Evolutionary conservation across 1,140 invertebrate species (phyloP), one percentile per base, ranked within the genome.

Genomic region (Listronotus oregonensis): DNA sequence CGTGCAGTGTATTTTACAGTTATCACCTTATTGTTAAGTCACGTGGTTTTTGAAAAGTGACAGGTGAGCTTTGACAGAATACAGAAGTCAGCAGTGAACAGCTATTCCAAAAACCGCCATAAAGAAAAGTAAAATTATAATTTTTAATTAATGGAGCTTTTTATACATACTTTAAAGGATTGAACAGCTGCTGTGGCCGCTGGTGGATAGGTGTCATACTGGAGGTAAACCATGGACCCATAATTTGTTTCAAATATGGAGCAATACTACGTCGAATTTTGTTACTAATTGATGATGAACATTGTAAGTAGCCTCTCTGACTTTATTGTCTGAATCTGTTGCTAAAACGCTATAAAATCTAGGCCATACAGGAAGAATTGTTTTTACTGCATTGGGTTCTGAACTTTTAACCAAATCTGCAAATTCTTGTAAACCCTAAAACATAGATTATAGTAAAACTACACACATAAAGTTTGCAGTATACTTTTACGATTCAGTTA

Each of bases 161-260:
- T n/a, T n/a, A 46, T 34, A 65, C 31, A 74, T 79, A 87, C 86
- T 73, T 85, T 81, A 68, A 91, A 94, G n/a, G 89, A 85, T 69
- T 83, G 80, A 15, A 75, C 80, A 15, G 93, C 93, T 64, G 87
- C 85, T 66, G 84, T 85, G 6, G 92, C 89, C 14, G 91, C 91
- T 3, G 90, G 90, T 10, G 90, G 83, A 80, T 93, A 92, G 7
- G 86, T 87, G 73, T 96, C 94, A 80, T 86, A 91, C 73, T 92
- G 90, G 89, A 87, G 5, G 89, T 83, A 66, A 94, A 85, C 90
- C 91, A 93, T 15, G 85, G 79, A 9, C 89, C 88, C 66, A 90
- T 86, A 3, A 95, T 69, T 71, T 85, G 83, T 73, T 92, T 92
- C 0, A 96, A 81, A 78, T 89, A 86, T 0, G 89, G 87, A 5